A percentile compares a stretch with the other conserved stretches of the same genome.
phyloP scores from a whole-genome alignment of 92 coral and sea anemone genomes.

The Phenganax stokvisi region DNA sequence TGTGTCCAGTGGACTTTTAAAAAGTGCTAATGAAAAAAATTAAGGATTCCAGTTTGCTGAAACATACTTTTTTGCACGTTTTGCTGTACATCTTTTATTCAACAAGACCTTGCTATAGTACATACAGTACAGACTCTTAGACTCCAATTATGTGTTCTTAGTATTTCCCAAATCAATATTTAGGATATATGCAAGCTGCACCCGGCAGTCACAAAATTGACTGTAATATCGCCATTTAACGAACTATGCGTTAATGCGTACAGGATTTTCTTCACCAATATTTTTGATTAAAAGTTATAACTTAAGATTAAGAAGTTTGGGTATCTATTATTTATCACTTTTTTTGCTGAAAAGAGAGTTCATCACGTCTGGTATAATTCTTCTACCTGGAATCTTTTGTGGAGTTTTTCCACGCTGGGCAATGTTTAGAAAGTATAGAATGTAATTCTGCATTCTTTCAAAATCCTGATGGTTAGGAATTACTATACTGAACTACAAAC shows the following conservation, averaged over 20 bases:
- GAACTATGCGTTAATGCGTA: neutral
- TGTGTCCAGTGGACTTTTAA: too few relatives aligned
- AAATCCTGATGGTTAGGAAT: neutral
- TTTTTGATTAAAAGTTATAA: neutral
- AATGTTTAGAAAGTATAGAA: neutral
- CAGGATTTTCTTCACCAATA: neutral
- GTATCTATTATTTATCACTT: too few relatives aligned
- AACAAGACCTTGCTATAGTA: neutral
- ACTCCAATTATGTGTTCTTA: neutral
- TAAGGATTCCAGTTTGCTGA: too few relatives aligned
- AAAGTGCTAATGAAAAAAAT: too few relatives aligned
- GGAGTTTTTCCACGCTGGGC: too few relatives aligned
- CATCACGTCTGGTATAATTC: too few relatives aligned
- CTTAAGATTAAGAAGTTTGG: neutral
- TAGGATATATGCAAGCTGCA: neutral
- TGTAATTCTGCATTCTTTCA: neutral
- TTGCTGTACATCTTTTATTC: neutral
- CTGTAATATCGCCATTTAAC: neutral
- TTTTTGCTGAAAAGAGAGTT: too few relatives aligned
- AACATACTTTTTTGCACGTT: neutral
- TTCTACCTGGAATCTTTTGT: too few relatives aligned
- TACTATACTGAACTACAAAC: neutral
- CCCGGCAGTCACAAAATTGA: neutral
- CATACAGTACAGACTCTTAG: neutral
- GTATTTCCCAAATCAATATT: slow-evolving; percentile 15